Evolutionary conservation across 2,888 invertebrate genomes (phyloP).

Genomic region (Allolobophora icterica): DNA sequence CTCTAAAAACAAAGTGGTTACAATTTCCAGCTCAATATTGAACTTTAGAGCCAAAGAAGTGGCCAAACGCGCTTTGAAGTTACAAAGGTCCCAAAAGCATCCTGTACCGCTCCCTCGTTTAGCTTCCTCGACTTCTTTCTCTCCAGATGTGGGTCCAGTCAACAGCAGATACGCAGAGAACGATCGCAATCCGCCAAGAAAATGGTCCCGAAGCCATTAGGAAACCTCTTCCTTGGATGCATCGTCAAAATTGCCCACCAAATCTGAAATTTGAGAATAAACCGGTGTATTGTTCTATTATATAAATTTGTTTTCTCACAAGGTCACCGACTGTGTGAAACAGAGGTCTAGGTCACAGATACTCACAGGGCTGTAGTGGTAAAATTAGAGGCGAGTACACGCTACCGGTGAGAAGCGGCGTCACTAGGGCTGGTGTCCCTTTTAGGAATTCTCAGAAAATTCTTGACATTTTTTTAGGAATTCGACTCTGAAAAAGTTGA

Average conservation of each 20-base stretch:
- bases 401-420: no score
- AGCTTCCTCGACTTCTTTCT: neutral
- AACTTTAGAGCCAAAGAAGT: slow-evolving; percentile 17
- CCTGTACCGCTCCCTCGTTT: neutral
- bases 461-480: no score
- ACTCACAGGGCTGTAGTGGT: no score
- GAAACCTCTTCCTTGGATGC: slow-evolving; percentile 13
- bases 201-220: neutral
- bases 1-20: slow-evolving; percentile 14
- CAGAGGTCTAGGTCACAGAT: no score
- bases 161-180: neutral
- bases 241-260: slow-evolving; percentile 28
- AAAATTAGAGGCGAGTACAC: no score
- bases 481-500: no score
- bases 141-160: neutral
- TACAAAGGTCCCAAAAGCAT: neutral
- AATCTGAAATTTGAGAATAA: neutral
- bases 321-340: no score
- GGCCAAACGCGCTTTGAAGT: neutral
- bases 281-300: neutral
- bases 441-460: no score
- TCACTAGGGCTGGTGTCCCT: no score
- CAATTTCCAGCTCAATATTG: slow-evolving; percentile 17
- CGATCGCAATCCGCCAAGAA: neutral
- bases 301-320: neutral